Percentiles rank a stretch among this genome's conserved stretches.
Conservation (phyloP, 2,888 invertebrate genomes). For the Papilio protenor region DNA sequence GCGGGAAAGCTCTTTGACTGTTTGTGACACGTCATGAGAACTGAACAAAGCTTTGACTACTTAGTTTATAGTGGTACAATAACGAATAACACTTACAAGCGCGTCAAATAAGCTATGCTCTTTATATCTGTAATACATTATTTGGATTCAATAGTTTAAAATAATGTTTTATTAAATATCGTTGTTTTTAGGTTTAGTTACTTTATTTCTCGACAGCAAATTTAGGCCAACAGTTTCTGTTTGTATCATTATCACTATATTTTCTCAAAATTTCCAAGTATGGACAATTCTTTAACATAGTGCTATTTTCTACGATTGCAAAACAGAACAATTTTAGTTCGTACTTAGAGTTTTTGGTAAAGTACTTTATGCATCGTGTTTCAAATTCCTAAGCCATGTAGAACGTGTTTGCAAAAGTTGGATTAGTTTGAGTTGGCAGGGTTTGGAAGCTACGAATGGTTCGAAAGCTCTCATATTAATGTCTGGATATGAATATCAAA, state of each 20-base stretch:
- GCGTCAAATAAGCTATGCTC: not conserved
- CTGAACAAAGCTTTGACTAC: conserved; percentile 42
- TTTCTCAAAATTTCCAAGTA: no score
- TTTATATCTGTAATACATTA: not conserved
- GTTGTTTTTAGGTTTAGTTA: no score
- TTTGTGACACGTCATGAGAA: conserved; percentile 41
- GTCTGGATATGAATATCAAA: conserved; percentile 20
- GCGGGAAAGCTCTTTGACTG: conserved; percentile 37
- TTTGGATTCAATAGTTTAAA: not conserved
- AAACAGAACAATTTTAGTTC: not conserved
- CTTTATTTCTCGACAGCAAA: no score
- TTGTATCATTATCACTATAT: no score
- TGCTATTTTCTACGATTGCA: not conserved
- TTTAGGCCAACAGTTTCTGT: no score
- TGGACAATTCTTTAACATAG: not conserved
- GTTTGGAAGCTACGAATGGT: conserved; percentile 20
- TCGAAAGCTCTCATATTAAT: conserved; percentile 10
- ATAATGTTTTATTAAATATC: not conserved
- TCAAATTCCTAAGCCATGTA: conserved; percentile 34
- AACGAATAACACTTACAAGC: conserved; percentile 26
- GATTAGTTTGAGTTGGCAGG: conserved; percentile 37
- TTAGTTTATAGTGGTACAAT: conserved; percentile 30
- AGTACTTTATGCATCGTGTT: conserved; percentile 29
- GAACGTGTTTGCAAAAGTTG: conserved; percentile 40
- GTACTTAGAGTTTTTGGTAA: not conserved